A percentile compares a stretch with the other conserved stretches of the same genome.
Evolutionary conservation across 2,113 vertebrate species (phyloP).

Genomic region (Zosterops hypoxanthus): DNA sequence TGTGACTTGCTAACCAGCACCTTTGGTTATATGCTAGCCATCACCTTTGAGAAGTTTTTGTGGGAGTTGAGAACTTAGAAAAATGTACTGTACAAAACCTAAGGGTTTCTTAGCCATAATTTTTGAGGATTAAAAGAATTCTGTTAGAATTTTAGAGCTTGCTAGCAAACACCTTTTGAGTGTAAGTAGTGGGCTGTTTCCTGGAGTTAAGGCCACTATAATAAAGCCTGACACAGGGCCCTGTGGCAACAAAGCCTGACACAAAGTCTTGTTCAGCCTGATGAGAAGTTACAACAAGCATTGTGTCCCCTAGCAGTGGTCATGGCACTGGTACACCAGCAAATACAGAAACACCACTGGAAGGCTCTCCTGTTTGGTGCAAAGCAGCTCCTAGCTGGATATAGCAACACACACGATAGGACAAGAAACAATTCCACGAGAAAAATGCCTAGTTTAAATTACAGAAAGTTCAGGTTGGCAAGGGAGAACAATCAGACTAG

Average conservation of each 20-base stretch:
- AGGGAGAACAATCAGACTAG: background rate
- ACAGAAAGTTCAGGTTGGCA: background rate
- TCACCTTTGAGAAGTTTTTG: background rate
- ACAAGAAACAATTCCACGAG: background rate
- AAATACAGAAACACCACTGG: background rate
- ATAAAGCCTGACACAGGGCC: background rate
- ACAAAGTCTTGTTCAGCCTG: background rate
- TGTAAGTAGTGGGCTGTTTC: background rate
- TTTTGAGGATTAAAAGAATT: background rate
- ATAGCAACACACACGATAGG: background rate
- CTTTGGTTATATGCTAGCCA: background rate
- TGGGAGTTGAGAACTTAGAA: background rate
- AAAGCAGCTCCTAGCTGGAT: background rate
- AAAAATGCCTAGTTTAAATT: background rate
- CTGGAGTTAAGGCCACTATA: accelerated
- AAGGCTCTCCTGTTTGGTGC: background rate
- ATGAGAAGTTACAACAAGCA: accelerated
- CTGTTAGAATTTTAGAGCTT: background rate
- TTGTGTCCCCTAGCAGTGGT: accelerated
- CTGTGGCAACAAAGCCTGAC: too few relatives aligned
- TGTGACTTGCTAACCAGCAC: background rate
- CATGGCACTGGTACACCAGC: background rate
- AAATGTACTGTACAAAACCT: background rate
- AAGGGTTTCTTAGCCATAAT: background rate
- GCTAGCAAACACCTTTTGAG: background rate